Conservation (phyloP, 2,113 vertebrate species). For the Oryzias celebensis region DNA sequence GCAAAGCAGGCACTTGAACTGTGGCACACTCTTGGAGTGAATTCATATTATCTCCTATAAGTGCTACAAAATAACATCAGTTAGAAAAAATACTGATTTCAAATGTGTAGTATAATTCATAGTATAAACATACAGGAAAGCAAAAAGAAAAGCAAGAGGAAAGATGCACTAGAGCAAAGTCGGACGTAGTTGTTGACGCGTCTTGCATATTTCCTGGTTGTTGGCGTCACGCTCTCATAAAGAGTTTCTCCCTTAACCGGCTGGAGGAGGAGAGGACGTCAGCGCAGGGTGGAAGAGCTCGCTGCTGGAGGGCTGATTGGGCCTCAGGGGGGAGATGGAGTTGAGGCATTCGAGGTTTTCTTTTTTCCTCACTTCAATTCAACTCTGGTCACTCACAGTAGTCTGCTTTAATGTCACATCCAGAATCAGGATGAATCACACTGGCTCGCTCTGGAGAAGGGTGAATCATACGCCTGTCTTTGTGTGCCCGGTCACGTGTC, state of each 20-base stretch:
- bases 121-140: slow-evolving; percentile 45
- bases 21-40: slow-evolving; percentile 72
- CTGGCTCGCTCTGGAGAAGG: slow-evolving; percentile 23
- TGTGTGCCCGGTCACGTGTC: slow-evolving; percentile 36
- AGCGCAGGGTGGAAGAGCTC: slow-evolving; percentile 12
- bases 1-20: slow-evolving; percentile 81
- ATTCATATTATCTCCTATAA: slow-evolving; percentile 71
- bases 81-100: slow-evolving; percentile 70
- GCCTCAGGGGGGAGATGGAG: slow-evolving; percentile 10
- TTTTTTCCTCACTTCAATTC: slow-evolving; percentile 13
- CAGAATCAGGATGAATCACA: slow-evolving; percentile 48
- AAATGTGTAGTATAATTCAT: slow-evolving; percentile 62
- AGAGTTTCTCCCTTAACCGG: slow-evolving; percentile 19
- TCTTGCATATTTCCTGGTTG: slow-evolving; percentile 66
- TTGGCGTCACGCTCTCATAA: slow-evolving; percentile 53
- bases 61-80: slow-evolving; percentile 75
- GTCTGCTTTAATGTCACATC: slow-evolving; percentile 52
- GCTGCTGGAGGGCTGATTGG: slow-evolving; percentile 24
- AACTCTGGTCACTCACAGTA: slow-evolving; percentile 41
- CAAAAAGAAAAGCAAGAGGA: slow-evolving; percentile 1
- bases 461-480: slow-evolving; percentile 49
- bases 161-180: slow-evolving; percentile 14
- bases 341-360: background rate
- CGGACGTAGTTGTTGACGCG: slow-evolving; percentile 37
- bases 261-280: slow-evolving; percentile 27